A percentile compares a stretch with the other conserved stretches of the same genome.
phyloP scores from a whole-genome alignment of 2,888 invertebrate species.

The Trissonchulus sp. region DNA sequence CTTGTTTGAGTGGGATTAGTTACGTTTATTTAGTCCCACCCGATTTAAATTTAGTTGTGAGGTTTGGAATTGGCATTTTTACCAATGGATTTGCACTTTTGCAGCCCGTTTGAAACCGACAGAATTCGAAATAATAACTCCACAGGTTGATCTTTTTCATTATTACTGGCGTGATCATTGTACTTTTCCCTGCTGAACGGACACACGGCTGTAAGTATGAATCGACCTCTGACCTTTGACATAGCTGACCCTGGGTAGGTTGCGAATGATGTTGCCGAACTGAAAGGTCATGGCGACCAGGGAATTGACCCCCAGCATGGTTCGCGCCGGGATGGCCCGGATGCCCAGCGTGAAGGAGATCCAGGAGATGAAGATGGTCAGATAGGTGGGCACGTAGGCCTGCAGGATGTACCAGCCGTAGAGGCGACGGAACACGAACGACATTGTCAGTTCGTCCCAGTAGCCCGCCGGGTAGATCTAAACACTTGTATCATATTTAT shows the following conservation, averaged over 20 bases:
- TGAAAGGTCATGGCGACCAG: conserved; percentile 52
- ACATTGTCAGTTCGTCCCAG: conserved; percentile 50
- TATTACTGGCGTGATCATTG: background rate
- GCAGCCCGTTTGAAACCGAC: background rate
- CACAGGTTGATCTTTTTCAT: background rate
- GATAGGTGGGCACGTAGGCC: conserved; percentile 51
- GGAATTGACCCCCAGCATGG: conserved; percentile 53
- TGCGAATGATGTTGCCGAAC: conserved; percentile 51
- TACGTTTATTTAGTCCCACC: too few species aligned
- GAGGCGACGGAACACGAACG: conserved; percentile 45
- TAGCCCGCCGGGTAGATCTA: conserved; percentile 47
- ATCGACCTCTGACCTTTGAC: conserved; percentile 47
- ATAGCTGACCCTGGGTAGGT: too few species aligned
- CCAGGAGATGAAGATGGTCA: too few species aligned
- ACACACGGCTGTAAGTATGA: too few species aligned
- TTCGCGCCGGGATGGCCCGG: conserved; percentile 50
- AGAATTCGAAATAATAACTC: too few species aligned
- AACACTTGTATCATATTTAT: too few species aligned
- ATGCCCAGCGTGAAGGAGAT: conserved; percentile 51
- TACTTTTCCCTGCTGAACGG: too few species aligned
- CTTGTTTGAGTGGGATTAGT: too few species aligned
- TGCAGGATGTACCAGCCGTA: conserved; percentile 52
- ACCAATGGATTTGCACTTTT: too few species aligned
- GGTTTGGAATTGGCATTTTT: too few species aligned
- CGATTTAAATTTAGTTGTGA: too few species aligned